Percentiles rank a stretch among this genome's conserved stretches.
Evolutionary conservation across 2,888 invertebrate genomes (phyloP).

Genomic region (Drosophila rellima): DNA sequence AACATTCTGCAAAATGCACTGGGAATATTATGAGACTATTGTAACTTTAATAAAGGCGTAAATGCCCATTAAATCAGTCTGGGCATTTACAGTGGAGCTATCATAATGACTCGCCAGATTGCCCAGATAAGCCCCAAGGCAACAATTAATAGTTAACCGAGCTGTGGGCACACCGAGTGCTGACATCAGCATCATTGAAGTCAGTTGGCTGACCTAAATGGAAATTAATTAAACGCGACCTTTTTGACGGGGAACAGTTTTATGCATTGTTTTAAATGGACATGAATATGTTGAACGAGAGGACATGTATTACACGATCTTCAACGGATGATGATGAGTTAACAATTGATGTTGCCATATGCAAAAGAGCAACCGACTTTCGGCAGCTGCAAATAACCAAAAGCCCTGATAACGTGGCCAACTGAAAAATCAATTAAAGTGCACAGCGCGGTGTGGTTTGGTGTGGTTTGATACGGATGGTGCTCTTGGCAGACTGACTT

Average conservation of each 20-base stretch:
- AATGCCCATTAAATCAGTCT: conserved; percentile 25
- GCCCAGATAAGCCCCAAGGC: conserved; percentile 35
- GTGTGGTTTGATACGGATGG: conserved; percentile 7
- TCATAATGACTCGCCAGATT: conserved; percentile 28
- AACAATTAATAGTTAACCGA: conserved; percentile 40
- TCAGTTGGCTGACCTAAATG: conserved; percentile 40
- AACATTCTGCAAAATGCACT: conserved; percentile 1
- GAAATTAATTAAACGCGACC: conserved; percentile 47
- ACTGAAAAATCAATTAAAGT: conserved; percentile 77
- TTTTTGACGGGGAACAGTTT: not conserved
- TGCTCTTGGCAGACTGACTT: conserved; percentile 29
- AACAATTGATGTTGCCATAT: conserved; percentile 36
- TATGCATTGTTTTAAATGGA: conserved; percentile 7
- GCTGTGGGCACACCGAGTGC: not conserved
- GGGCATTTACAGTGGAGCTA: conserved; percentile 16
- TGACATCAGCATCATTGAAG: conserved; percentile 23
- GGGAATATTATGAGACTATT: conserved; percentile 1
- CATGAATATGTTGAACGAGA: not conserved
- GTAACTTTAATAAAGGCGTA: conserved; percentile 17
- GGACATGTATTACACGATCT: conserved; percentile 27
- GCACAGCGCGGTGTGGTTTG: conserved; percentile 32
- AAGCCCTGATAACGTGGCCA: conserved; percentile 71
- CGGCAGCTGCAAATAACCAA: conserved; percentile 63
- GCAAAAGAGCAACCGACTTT: conserved; percentile 7
- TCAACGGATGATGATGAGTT: conserved; percentile 21